Evolutionary conservation across 1,140 invertebrate species (phyloP).

Genomic region (Zaprionus davidi): DNA sequence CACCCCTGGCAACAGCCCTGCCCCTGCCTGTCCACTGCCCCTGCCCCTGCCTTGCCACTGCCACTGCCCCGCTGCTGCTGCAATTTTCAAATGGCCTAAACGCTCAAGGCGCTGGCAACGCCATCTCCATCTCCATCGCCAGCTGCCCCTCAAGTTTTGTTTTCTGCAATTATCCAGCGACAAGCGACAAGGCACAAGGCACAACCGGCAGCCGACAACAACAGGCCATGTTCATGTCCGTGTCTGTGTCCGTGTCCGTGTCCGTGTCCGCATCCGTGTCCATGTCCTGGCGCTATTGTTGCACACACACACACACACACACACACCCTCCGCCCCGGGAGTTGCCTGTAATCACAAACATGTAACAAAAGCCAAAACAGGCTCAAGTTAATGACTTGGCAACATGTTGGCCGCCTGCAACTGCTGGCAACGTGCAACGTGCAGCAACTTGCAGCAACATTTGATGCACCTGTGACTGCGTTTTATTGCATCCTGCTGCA

Average conservation of each 20-base stretch:
- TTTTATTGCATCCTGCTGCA: slow-evolving; percentile 77
- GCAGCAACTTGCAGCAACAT: slow-evolving; percentile 51
- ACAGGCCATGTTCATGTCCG: slow-evolving; percentile 39
- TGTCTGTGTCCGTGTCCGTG: no score
- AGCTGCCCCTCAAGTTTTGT: slow-evolving; percentile 36
- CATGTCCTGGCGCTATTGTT: slow-evolving; percentile 71
- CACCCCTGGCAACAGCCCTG: not conserved
- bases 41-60: not conserved
- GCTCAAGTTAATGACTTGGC: slow-evolving; percentile 81
- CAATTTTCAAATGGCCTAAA: slow-evolving; percentile 82
- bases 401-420: slow-evolving; percentile 62
- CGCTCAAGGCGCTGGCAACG: slow-evolving; percentile 67
- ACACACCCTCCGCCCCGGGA: not conserved
- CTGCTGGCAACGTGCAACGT: slow-evolving; percentile 6
- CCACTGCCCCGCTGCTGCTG: slow-evolving; percentile 32
- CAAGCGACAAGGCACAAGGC: slow-evolving; percentile 23
- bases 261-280: slow-evolving; percentile 65
- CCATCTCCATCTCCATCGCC: slow-evolving; percentile 16
- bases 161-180: slow-evolving; percentile 55
- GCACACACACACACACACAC: not conserved
- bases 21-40: not conserved
- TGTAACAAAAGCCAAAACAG: slow-evolving; percentile 79
- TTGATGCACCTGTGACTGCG: slow-evolving; percentile 70
- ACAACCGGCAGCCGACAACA: slow-evolving; percentile 39
- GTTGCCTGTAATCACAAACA: slow-evolving; percentile 71